phyloP scores from a whole-genome alignment of 2,888 invertebrate species.

The Tenthredo livida region DNA sequence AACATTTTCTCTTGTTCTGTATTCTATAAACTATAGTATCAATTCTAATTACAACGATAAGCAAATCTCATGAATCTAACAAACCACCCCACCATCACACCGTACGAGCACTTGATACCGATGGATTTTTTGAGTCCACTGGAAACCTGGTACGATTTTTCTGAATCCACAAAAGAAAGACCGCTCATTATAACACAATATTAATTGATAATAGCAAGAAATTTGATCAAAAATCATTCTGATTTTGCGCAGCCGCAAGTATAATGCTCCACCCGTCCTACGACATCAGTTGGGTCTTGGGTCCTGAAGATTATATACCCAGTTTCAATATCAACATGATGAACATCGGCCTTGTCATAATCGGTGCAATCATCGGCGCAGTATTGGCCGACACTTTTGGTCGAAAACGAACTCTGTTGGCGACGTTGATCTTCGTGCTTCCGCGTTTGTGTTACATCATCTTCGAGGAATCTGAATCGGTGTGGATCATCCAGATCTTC shows the following conservation, averaged over 20 bases:
- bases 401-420: neutral
- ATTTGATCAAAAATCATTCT: neutral
- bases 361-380: slow-evolving; percentile 1
- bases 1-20: neutral
- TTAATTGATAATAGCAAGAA: neutral
- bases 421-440: neutral
- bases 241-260: neutral
- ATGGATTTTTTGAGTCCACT: neutral
- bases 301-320: neutral
- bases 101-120: neutral
- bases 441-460: neutral
- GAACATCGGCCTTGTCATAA: neutral
- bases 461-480: neutral
- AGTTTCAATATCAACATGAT: neutral
- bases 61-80: neutral
- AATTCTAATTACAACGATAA: neutral
- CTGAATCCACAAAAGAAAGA: neutral
- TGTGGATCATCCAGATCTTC: slow-evolving; percentile 4
- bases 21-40: neutral
- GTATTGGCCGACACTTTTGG: slow-evolving; percentile 20
- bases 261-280: neutral
- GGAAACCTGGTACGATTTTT: neutral
- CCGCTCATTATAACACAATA: neutral
- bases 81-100: neutral
- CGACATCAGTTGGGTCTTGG: neutral